phyloP scores from a whole-genome alignment of 2,113 vertebrate species.

The Stigmatopora argus region DNA sequence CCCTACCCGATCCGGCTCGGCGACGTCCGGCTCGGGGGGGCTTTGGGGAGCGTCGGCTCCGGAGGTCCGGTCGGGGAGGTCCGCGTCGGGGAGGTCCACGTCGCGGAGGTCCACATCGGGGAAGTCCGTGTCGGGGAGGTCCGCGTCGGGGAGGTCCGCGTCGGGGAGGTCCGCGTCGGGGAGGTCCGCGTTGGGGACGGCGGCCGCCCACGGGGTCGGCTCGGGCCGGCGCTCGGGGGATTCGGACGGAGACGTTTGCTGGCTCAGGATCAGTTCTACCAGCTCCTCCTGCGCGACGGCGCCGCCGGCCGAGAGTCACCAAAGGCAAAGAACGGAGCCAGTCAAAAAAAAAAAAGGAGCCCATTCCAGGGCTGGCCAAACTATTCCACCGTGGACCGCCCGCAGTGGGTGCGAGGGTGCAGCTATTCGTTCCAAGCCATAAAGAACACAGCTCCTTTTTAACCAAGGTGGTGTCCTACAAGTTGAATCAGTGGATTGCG shows the following conservation, averaged over 20 bases:
- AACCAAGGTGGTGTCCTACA: too few species aligned
- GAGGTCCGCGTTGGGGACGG: constrained; percentile 2
- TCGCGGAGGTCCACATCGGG: background rate
- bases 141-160: too few species aligned
- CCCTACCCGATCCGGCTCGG: background rate
- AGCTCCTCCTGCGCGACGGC: constrained; percentile 76
- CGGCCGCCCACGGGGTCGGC: constrained; percentile 5
- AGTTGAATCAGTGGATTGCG: too few species aligned
- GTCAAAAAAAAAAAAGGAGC: too few species aligned
- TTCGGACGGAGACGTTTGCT: constrained; percentile 65
- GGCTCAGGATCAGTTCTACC: constrained; percentile 85
- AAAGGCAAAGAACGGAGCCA: background rate
- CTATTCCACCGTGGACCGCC: too few species aligned
- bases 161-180: constrained; percentile 12
- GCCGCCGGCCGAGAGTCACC: background rate
- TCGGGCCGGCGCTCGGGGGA: constrained; percentile 18
- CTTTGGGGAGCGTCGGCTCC: background rate
- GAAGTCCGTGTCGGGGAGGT: constrained; percentile 14
- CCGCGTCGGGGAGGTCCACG: constrained; percentile 1
- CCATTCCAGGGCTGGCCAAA: too few species aligned
- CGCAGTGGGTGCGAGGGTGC: too few species aligned
- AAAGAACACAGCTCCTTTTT: too few species aligned
- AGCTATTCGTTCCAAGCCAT: too few species aligned
- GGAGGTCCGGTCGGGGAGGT: background rate
- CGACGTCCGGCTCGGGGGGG: background rate